Evolutionary conservation across 1,140 invertebrate genomes (phyloP).

Genomic region (Philaenus spumarius): DNA sequence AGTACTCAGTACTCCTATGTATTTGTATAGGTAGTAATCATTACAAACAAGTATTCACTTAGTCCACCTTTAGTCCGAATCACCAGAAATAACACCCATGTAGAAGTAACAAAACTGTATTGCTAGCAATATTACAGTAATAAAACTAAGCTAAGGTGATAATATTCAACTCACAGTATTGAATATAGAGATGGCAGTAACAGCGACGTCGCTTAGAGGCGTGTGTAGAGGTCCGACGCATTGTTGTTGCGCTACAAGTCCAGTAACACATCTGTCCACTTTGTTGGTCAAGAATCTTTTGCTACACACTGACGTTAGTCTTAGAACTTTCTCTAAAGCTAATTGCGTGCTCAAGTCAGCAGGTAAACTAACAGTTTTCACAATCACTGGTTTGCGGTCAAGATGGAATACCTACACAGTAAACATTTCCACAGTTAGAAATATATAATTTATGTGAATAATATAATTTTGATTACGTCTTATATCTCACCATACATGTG

Average conservation of each 20-base stretch:
- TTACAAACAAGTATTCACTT: no score
- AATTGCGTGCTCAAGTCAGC: slow-evolving; percentile 48
- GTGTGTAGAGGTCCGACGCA: slow-evolving; percentile 95
- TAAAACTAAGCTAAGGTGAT: no score
- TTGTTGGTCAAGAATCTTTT: slow-evolving; percentile 93
- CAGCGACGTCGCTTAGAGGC: slow-evolving; percentile 88
- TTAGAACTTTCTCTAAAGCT: slow-evolving; percentile 73
- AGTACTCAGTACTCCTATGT: no score
- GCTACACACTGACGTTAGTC: slow-evolving; percentile 85
- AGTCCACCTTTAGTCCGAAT: no score
- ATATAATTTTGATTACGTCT: no score
- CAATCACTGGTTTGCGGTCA: slow-evolving; percentile 32
- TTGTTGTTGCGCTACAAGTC: slow-evolving; percentile 92
- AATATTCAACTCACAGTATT: slow-evolving; percentile 44
- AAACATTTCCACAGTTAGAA: no score
- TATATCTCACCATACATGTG: no score
- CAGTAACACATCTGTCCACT: slow-evolving; percentile 95
- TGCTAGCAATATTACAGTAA: no score
- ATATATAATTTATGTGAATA: no score
- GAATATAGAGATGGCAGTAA: slow-evolving; percentile 78
- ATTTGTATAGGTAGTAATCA: no score
- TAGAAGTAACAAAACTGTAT: no score
- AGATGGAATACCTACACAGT: slow-evolving; percentile 50
- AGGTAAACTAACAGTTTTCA: slow-evolving; percentile 43
- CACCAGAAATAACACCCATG: no score